Base-by-base conservation (phyloP, 2,888 invertebrate genomes). In the Strigamia crassipes region DNA sequence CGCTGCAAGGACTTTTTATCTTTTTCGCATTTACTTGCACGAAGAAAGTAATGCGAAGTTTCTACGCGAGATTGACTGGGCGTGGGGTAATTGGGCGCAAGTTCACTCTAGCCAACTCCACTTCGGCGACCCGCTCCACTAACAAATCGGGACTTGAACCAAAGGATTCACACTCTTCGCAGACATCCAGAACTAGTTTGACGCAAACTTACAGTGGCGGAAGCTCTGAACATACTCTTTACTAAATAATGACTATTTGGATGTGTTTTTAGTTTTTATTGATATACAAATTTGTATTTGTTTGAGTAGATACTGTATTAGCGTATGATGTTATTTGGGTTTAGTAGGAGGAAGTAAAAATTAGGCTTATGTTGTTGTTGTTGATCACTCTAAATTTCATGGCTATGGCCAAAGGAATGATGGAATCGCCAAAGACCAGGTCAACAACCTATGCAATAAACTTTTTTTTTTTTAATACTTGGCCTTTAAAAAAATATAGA, bases 11-110 rank as follows among this genome's bases (percentile, higher is more conserved):
- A 1, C 85, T 89, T 42, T 89, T 89, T 85, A 89, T 90, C 80
- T 89, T 90, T 84, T 84, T 89, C 6, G 88, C 88, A 0, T 90
- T 90, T 86, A 89, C 90, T 1, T 89, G 89, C 84, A 89, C 88
- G 10, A 86, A 87, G 27, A 89, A 89, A 85, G 88, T 89, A n/a
- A n/a, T 80, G 31, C 56, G 51, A 12, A 27, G 51, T 15, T 46
- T 80, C 8, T 27, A 27, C 61, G 56, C 56, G 2, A 2, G 61
- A 51, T 13, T 61, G n/a, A 23, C 80, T 10, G 38, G 56, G 10
- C 80, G 41, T n/a, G 56, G 27, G 9, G 2, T n/a, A 15, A 18
- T 77, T 66, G 41, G 21, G 1, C n/a, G 78, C 5, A 8, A 78
- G 31, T 56, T 51, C n/a, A 73, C 81, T n/a, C 66, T 73, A 10